These are phyloP conservation scores for Trididemnum clinides DNA, from an alignment of 23 tunicate species.

Conservation along the genomic window DNA sequence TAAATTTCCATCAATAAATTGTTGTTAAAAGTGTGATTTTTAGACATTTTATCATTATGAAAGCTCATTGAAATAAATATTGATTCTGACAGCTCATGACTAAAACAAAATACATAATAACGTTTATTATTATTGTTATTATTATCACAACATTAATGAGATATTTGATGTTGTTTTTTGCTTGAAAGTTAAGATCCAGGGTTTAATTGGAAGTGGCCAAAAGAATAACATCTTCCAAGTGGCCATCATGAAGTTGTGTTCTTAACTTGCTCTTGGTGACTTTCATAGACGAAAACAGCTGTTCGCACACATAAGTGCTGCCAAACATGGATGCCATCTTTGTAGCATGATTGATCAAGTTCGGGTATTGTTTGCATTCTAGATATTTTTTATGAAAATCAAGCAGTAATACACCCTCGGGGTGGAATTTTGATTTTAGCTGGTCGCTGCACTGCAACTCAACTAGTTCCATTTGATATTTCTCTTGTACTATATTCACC, in stretches of 20 bases:
- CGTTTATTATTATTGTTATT: too few species aligned
- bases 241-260: conserved; percentile 32
- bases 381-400: conserved; percentile 21
- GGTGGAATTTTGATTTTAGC: conserved; percentile 36
- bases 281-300: conserved; percentile 60
- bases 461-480: conserved; percentile 73
- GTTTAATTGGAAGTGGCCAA: conserved; percentile 30
- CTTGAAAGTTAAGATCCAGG: conserved; percentile 29
- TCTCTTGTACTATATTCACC: conserved; percentile 26
- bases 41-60: too few species aligned
- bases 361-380: conserved; percentile 6
- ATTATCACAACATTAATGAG: conserved; percentile 20
- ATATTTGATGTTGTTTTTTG: conserved; percentile 29
- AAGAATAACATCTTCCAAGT: conserved; percentile 30
- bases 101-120: too few species aligned
- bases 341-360: conserved; percentile 39
- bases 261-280: conserved; percentile 53
- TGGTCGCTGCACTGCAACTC: conserved; percentile 60
- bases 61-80: too few species aligned
- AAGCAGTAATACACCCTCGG: conserved; percentile 34
- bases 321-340: conserved; percentile 63
- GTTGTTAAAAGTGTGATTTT: too few species aligned
- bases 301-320: conserved; percentile 57
- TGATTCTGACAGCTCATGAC: too few species aligned
- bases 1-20: too few species aligned